Base-by-base conservation (phyloP, 2,888 invertebrate species). In the Entomobrya proxima region DNA sequence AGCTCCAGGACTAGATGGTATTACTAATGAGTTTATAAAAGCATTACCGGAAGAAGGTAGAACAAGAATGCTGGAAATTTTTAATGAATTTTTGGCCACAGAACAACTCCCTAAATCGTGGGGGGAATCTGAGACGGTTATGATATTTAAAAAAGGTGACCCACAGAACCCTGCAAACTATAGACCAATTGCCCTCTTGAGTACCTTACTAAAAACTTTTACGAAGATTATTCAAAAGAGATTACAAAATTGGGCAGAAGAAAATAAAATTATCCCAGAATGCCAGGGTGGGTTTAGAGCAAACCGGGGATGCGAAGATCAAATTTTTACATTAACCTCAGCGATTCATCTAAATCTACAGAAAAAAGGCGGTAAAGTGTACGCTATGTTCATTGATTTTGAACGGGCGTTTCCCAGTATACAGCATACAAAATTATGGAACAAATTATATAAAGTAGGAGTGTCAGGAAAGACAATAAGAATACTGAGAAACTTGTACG, bases 301-400 rank as follows among this genome's bases (percentile, higher is more conserved):
- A 52, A 47, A 27, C 2, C 72, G 88, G 30, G 67, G 75, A 1
- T 83, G 82, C 27, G 72, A 72, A 1, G 87, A 87, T 40, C 85
- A 86, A 13, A 86, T 88, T 2, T 87, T 88, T 44, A 64, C 52
- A 2, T 30, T 88, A 6, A 24, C 61, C 0, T 13, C 67, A 1
- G 18, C 78, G 0, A 52, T 87, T 0, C 72, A 87, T 4, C 40
- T 78, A 2, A 78, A 55, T 5, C 21, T 78, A 0, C 32, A 40
- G 7, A 88, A 64, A 13, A 72, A 32, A 32, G 67, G 50, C 13
- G 18, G 72, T 1, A 81, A 61, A 74, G 35, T 88, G 7, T 88
- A 85, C 58, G 80, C 82, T 6, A 30, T 75, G 0, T 88, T 87
- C 52, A 69, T 88, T 3, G 88, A 88, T 61, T 89, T 90, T 52